Percentiles rank a stretch among this genome's conserved stretches.
These are phyloP conservation scores for Pachliopta kotzebuea DNA, from an alignment of 2,888 invertebrate genomes.

Conservation along the genomic window DNA sequence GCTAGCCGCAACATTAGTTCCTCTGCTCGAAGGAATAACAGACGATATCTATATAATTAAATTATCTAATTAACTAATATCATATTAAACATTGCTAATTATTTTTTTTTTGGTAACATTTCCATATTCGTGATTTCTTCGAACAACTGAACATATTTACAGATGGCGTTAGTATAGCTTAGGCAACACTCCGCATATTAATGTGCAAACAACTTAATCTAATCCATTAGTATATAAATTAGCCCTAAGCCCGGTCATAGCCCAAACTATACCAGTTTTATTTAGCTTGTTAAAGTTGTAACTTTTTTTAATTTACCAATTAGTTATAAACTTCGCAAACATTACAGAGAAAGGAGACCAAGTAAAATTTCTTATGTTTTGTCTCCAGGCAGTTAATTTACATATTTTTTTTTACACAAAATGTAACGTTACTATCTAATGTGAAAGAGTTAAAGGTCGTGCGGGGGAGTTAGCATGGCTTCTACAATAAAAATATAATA, in stretches of 20 bases:
- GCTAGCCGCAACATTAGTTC: not conserved
- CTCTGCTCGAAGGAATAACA: slow-evolving; percentile 1
- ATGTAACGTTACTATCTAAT: not conserved
- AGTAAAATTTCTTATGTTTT: no score
- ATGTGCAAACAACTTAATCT: not conserved
- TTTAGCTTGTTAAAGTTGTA: not conserved
- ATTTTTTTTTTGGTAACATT: not conserved
- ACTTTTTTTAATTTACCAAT: no score
- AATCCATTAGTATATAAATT: no score
- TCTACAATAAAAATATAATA: no score
- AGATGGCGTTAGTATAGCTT: not conserved
- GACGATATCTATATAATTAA: not conserved
- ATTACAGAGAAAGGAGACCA: no score
- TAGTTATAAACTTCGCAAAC: no score
- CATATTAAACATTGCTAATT: not conserved
- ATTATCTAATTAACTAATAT: no score
- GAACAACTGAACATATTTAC: not conserved
- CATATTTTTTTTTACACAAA: not conserved
- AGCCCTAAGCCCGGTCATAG: no score
- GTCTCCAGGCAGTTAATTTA: no score
- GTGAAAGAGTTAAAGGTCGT: not conserved
- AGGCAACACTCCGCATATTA: not conserved
- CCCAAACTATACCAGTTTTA: not conserved
- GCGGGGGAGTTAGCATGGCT: no score
- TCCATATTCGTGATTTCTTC: not conserved